Evolutionary conservation across 2,797 vertebrate genomes (phyloP).

Genomic region (Tenualosa ilisha): DNA sequence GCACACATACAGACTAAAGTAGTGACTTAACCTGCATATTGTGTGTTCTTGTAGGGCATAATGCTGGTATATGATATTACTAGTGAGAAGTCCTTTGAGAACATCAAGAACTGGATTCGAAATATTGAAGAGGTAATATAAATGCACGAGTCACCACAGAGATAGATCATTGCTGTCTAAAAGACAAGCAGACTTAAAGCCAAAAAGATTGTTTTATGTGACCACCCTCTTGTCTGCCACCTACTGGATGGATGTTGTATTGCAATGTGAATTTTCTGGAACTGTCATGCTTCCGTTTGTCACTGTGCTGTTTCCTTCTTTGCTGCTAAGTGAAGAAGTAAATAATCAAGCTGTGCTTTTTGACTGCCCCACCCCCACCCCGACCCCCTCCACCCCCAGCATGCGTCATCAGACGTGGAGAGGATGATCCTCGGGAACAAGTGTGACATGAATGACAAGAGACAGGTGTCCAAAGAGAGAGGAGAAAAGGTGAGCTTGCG

Average conservation of each 20-base stretch:
- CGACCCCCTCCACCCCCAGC: constrained; percentile 66
- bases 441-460: constrained; percentile 97
- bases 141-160: not conserved
- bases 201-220: not conserved
- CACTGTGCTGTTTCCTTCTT: not conserved
- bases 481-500: constrained; percentile 88
- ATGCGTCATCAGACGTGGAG: constrained; percentile 96
- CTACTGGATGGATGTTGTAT: not conserved
- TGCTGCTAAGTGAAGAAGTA: not conserved
- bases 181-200: not conserved
- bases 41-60: constrained; percentile 81
- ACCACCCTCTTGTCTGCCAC: not conserved
- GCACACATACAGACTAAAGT: not conserved
- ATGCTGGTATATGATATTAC: constrained; percentile 99
- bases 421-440: constrained; percentile 98
- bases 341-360: not conserved
- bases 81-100: constrained; percentile 98
- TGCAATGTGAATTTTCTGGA: not conserved
- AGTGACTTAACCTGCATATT: not conserved
- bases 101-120: constrained; percentile 99
- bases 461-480: constrained; percentile 98
- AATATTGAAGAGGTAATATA: constrained; percentile 96
- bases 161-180: not conserved
- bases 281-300: not conserved
- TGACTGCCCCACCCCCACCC: constrained; percentile 29